phyloP scores from a whole-genome alignment of 2,888 invertebrate species.

The Rhogogaster chlorosoma region DNA sequence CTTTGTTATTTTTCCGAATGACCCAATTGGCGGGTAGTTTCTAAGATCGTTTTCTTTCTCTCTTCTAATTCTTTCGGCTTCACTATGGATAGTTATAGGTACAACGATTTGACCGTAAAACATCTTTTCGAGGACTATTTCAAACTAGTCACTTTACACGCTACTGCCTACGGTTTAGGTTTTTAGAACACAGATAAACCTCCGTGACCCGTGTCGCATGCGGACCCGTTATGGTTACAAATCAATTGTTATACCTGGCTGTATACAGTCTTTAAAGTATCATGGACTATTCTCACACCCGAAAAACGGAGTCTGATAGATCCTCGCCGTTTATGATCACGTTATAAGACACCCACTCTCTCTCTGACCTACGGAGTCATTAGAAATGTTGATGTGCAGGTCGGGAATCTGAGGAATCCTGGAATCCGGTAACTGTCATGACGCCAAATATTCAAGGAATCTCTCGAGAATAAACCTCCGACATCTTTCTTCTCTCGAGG shows the following conservation, averaged over 20 bases:
- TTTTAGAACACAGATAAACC: slow-evolving; percentile 22
- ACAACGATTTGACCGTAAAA: slow-evolving; percentile 36
- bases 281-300: not conserved
- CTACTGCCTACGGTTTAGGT: slow-evolving; percentile 29
- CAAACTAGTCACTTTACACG: slow-evolving; percentile 38
- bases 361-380: not conserved
- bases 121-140: slow-evolving; percentile 46
- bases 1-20: slow-evolving; percentile 27
- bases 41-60: not conserved
- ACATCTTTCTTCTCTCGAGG: not conserved
- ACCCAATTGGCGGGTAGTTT: not conserved
- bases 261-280: not conserved
- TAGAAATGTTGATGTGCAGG: not conserved
- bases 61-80: not conserved
- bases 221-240: slow-evolving; percentile 45
- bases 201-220: not conserved
- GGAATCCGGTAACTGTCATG: not conserved
- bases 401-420: not conserved
- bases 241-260: slow-evolving; percentile 33
- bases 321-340: not conserved
- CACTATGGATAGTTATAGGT: not conserved
- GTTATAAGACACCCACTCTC: not conserved
- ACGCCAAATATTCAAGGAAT: not conserved
- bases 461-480: not conserved
- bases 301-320: not conserved